Evolutionary conservation across 2,113 vertebrate genomes (phyloP).

Genomic region (Lanius ludovicianus): DNA sequence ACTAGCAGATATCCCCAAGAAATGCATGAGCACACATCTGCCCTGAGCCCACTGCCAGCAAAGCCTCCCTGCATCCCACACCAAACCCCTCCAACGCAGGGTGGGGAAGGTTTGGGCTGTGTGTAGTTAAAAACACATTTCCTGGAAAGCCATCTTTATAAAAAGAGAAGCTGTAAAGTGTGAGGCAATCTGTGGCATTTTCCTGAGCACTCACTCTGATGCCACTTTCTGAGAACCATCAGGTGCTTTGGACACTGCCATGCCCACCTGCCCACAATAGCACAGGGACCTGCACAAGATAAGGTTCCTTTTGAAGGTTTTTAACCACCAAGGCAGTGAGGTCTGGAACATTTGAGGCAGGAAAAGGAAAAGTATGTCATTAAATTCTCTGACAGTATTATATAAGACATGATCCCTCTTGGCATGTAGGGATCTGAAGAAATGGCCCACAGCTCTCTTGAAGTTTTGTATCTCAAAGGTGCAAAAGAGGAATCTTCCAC

Average conservation of each 20-base stretch:
- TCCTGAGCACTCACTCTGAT: not conserved
- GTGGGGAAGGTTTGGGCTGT: too few species aligned
- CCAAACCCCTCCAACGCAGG: accelerated
- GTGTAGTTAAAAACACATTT: not conserved
- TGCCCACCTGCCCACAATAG: not conserved
- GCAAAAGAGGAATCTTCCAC: not conserved
- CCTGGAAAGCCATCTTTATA: not conserved
- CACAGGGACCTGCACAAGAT: not conserved
- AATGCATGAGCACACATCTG: not conserved
- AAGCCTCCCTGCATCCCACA: not conserved
- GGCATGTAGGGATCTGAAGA: not conserved
- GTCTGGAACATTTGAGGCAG: not conserved
- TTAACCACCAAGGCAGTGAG: not conserved
- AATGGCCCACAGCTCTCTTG: not conserved
- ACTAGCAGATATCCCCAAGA: not conserved
- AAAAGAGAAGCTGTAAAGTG: not conserved
- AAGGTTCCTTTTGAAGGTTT: not conserved
- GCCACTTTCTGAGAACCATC: accelerated
- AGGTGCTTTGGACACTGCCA: accelerated
- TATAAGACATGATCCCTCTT: not conserved
- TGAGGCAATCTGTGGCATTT: not conserved
- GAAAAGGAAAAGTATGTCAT: not conserved
- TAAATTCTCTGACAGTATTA: not conserved
- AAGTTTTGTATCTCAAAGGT: accelerated
- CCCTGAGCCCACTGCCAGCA: accelerated